Base-by-base conservation (phyloP, 2,113 vertebrate genomes). In the Choloepus hoffmanni region DNA sequence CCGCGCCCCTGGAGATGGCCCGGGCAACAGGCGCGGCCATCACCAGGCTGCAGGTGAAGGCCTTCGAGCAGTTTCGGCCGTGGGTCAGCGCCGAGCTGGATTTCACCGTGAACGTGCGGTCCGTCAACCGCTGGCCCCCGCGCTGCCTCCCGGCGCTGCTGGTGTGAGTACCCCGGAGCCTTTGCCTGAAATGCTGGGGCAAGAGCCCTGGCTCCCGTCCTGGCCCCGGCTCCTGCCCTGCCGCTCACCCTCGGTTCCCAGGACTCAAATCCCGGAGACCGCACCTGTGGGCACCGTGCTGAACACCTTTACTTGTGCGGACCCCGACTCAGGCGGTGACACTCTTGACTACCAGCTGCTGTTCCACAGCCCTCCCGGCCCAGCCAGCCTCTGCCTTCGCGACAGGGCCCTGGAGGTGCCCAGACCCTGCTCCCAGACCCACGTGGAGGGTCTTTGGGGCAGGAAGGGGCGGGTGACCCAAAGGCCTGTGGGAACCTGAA, bases 111-210 rank as follows among this genome's bases (percentile, higher is more conserved):
- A 98, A 96, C 0, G 98, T 99, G 89, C 87, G 21, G 21, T 19
- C 76, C 0, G 95, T 50, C 10, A 98, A 98, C 87, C 67, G 0
- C 13, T 50, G 14, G 89, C 97, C 97, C 0, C 99, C 98, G 0
- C 63, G 36, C 76, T 99, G 99, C 30, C 30, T 30, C 6, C 98
- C 99, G 0, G 97, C 98, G 16, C 89, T 99, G 76, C 79, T 97
- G 0, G 96, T 98, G 98, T 99, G 97, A 7, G 97, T 96, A 36
- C 33, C 0, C 0, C 3, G 45, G 81, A 85, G 8, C 28, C 76
- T 63, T 36, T 79, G 58, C 30, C 10, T 21, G 23, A 48, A 53
- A 33, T 48, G 7, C 8, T 19, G 65, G 50, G 28, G 45, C 8
- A 9, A 83, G n/a, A 82, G 28, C 58, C 5, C 5, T 4, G 24